Conservation (phyloP, 2,113 vertebrate genomes). For the Myodes glareolus region DNA sequence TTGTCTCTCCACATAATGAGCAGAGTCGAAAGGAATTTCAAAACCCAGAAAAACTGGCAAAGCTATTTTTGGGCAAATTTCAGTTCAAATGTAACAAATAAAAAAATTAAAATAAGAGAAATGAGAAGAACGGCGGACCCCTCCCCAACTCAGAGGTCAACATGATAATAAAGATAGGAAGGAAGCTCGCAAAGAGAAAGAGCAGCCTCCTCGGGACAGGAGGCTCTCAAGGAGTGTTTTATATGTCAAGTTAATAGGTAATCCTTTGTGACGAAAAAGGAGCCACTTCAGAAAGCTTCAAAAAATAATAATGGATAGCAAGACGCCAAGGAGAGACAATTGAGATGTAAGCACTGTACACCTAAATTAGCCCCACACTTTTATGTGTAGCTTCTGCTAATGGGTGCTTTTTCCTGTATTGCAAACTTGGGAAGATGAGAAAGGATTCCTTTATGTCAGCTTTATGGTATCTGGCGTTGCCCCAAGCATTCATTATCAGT, state of each 20-base stretch:
- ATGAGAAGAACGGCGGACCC: rapidly evolving
- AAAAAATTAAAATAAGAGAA: neutral
- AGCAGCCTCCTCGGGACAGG: rapidly evolving
- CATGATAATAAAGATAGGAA: rapidly evolving
- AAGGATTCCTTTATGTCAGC: neutral
- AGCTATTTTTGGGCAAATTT: neutral
- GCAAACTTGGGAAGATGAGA: neutral
- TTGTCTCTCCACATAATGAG: rapidly evolving
- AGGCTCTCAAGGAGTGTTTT: rapidly evolving
- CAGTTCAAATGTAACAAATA: neutral
- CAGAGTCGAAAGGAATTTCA: neutral
- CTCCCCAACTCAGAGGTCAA: rapidly evolving
- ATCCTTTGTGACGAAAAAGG: neutral
- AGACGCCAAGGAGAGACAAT: rapidly evolving
- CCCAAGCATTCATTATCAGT: neutral
- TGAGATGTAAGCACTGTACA: neutral
- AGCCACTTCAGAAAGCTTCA: neutral
- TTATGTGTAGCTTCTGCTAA: neutral
- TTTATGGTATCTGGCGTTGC: neutral
- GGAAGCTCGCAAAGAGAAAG: rapidly evolving
- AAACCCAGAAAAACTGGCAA: neutral
- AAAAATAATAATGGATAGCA: neutral
- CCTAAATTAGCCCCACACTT: neutral
- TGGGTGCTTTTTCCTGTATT: neutral
- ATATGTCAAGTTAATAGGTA: neutral